Evolutionary conservation across 2,113 vertebrate species (phyloP).

Genomic region (Cyrtonyx montezumae): DNA sequence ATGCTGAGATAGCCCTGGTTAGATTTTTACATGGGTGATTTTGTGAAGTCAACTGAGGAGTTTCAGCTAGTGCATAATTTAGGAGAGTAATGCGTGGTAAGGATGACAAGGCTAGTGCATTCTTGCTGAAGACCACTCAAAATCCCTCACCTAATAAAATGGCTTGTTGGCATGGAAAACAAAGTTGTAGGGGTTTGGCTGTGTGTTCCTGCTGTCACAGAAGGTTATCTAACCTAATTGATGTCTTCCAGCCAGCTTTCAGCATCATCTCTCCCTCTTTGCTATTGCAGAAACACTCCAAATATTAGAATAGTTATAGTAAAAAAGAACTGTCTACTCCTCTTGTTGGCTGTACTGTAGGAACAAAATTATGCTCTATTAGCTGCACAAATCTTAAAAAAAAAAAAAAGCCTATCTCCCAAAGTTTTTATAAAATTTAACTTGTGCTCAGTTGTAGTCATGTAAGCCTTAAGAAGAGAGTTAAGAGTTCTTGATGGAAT

Average conservation of each 20-base stretch:
- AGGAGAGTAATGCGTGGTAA: not conserved
- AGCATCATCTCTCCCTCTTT: not conserved
- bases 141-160: slow-evolving; percentile 9
- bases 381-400: not conserved
- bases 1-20: not conserved
- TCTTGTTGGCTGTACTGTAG: not conserved
- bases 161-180: not conserved
- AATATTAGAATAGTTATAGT: not conserved
- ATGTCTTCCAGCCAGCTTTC: slow-evolving; percentile 7
- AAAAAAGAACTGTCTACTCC: not conserved
- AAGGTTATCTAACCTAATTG: slow-evolving; percentile 27
- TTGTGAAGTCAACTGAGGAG: not conserved
- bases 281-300: not conserved
- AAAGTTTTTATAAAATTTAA: not conserved
- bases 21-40: not conserved
- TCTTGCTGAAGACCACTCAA: slow-evolving; percentile 26
- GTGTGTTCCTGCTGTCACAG: slow-evolving; percentile 2
- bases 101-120: not conserved
- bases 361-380: not conserved
- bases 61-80: not conserved
- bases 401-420: not conserved
- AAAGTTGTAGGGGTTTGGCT: slow-evolving; percentile 5
- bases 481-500: not conserved
- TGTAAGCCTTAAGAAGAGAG: not conserved
- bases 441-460: not conserved